These are phyloP conservation scores for Aquatica leii DNA, from an alignment of 2,888 invertebrate species.

Conservation along the genomic window DNA sequence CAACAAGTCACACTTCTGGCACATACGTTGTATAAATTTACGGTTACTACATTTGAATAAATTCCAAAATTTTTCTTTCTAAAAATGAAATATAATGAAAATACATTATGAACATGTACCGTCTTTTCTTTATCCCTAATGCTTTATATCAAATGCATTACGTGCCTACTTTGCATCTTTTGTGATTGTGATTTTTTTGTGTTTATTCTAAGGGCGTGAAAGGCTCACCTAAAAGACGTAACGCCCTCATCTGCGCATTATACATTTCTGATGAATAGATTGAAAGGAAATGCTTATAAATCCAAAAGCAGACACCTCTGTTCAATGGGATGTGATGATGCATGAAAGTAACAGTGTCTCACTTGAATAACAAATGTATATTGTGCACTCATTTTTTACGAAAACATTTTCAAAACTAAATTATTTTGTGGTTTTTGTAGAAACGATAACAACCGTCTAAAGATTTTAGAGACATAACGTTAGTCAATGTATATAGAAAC, in stretches of 20 bases:
- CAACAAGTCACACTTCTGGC: too few species aligned
- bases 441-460: too few species aligned
- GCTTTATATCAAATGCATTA: slow-evolving; percentile 38
- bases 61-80: too few species aligned
- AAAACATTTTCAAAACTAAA: too few species aligned
- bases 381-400: slow-evolving; percentile 10
- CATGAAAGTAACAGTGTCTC: slow-evolving; percentile 41
- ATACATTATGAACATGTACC: slow-evolving; percentile 27
- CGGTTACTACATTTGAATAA: too few species aligned
- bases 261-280: slow-evolving; percentile 45
- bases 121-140: slow-evolving; percentile 29
- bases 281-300: slow-evolving; percentile 44
- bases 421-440: too few species aligned
- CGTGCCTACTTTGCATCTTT: slow-evolving; percentile 47
- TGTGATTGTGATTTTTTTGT: slow-evolving; percentile 44
- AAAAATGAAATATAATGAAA: slow-evolving; percentile 3
- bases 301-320: slow-evolving; percentile 41
- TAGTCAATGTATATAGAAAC: too few species aligned
- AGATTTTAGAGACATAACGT: too few species aligned
- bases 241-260: slow-evolving; percentile 43
- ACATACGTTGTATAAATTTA: too few species aligned
- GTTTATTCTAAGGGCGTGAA: slow-evolving; percentile 44
- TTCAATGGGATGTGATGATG: slow-evolving; percentile 43
- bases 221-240: slow-evolving; percentile 39
- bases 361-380: slow-evolving; percentile 40